A percentile compares a stretch with the other conserved stretches of the same genome.
Conservation (phyloP, 2,888 invertebrate species). For the Drosophila leonis region DNA sequence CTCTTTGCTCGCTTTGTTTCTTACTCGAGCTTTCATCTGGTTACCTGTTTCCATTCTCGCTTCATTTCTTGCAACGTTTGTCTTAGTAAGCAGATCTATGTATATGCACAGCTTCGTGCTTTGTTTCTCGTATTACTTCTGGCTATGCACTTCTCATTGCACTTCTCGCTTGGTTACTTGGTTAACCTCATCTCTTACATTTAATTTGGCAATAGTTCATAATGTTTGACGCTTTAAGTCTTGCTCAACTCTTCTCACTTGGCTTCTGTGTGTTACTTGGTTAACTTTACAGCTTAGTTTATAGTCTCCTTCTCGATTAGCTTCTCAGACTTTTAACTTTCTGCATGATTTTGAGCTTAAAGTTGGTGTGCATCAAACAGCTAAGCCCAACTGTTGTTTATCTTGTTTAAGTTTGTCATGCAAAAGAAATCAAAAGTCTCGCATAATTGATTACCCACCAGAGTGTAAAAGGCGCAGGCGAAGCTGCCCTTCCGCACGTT, state of each 20-base stretch:
- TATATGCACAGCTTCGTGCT: neutral
- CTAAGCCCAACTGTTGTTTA: slow-evolving; percentile 10
- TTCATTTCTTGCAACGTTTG: neutral
- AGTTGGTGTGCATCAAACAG: neutral
- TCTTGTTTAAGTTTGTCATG: slow-evolving; percentile 12
- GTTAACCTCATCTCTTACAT: neutral
- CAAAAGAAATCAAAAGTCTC: slow-evolving; percentile 48
- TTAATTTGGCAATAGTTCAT: neutral
- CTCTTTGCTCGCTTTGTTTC: no score
- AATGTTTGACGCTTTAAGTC: neutral
- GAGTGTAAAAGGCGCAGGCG: slow-evolving; percentile 79
- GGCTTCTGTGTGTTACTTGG: neutral
- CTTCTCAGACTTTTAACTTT: neutral
- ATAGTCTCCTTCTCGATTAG: neutral
- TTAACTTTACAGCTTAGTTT: neutral
- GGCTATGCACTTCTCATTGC: neutral
- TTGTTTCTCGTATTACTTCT: neutral
- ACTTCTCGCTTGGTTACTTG: slow-evolving; percentile 3
- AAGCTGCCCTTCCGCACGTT: slow-evolving; percentile 82
- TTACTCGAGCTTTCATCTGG: neutral
- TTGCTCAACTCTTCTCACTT: neutral
- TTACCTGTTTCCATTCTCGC: neutral
- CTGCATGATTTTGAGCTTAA: neutral
- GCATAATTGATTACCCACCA: slow-evolving; percentile 70
- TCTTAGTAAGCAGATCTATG: no score